phyloP scores from a whole-genome alignment of 2,888 invertebrate species.

The Loripinus fragilis region DNA sequence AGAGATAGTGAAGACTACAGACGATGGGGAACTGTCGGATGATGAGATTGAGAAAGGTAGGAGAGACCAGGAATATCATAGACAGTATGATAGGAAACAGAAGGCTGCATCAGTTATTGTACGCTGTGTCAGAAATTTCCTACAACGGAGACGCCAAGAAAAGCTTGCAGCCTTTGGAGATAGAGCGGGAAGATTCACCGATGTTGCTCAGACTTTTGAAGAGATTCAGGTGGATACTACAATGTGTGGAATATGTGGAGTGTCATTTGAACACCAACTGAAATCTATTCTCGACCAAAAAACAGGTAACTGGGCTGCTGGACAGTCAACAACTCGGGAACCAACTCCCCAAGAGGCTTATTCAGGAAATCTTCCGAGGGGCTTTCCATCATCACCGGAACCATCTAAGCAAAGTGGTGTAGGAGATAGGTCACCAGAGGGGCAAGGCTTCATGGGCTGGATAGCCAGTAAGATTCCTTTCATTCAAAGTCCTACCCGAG shows the following conservation, averaged over 20 bases:
- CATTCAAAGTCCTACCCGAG: not conserved
- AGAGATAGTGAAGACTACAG: conserved; percentile 12
- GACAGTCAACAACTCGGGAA: not conserved
- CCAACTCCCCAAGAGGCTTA: not conserved
- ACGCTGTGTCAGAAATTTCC: conserved; percentile 38
- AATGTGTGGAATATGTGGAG: conserved; percentile 64
- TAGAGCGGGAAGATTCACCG: not conserved
- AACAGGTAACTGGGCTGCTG: not conserved
- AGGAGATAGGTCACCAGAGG: not conserved
- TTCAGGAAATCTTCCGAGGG: not conserved
- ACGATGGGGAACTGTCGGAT: conserved; percentile 41
- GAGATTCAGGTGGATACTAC: conserved; percentile 45
- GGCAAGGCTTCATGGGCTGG: not conserved
- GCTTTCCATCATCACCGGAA: not conserved
- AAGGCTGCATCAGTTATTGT: conserved; percentile 45
- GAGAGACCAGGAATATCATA: conserved; percentile 41
- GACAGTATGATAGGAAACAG: conserved; percentile 24
- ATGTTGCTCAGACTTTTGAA: conserved; percentile 39
- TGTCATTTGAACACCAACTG: conserved; percentile 39
- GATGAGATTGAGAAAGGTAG: conserved; percentile 51
- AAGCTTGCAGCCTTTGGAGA: conserved; percentile 20
- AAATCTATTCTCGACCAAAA: conserved; percentile 5
- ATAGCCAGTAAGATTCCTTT: conserved; percentile 4
- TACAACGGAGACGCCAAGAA: conserved; percentile 20
- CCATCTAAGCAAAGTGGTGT: not conserved